These are phyloP conservation scores for Palythoa caribaeorum DNA, from an alignment of 92 coral and sea anemone species.

Conservation along the genomic window DNA sequence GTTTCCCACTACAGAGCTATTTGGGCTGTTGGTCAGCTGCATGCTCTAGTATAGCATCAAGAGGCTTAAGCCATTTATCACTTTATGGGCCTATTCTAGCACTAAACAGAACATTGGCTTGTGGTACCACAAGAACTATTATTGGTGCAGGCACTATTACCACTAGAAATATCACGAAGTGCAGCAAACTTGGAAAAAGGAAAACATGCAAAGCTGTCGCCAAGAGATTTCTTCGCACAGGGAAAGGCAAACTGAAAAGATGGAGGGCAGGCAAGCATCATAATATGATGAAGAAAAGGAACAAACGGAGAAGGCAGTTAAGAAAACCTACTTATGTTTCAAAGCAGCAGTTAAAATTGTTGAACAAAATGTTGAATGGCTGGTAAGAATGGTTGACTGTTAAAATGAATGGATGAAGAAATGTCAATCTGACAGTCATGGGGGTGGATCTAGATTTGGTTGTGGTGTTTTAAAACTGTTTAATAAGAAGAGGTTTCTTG, in stretches of 20 bases:
- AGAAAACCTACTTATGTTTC: conserved; percentile 87
- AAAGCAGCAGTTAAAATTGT: conserved; percentile 85
- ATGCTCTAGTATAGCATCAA: neutral
- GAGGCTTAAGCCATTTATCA: neutral
- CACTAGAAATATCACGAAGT: conserved; percentile 62
- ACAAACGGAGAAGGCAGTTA: conserved; percentile 79
- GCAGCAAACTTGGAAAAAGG: conserved; percentile 90
- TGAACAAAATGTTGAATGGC: conserved; percentile 96
- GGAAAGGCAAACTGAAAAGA: conserved; percentile 90
- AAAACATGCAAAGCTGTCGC: conserved; percentile 99
- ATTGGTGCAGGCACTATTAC: neutral
- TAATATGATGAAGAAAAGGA: conserved; percentile 84
- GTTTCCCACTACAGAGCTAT: neutral
- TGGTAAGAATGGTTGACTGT: conserved; percentile 56
- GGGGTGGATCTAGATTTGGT: neutral
- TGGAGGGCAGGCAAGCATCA: conserved; percentile 94
- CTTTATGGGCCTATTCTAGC: neutral
- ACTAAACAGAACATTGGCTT: neutral
- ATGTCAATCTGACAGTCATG: neutral
- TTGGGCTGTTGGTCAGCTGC: neutral
- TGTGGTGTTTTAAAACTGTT: too few relatives aligned
- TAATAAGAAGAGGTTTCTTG: too few relatives aligned
- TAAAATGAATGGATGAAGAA: neutral
- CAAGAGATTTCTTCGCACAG: conserved; percentile 88
- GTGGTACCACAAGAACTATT: neutral